Base-by-base conservation (phyloP, 1,140 invertebrate species). In the Drosophila murphyi region DNA sequence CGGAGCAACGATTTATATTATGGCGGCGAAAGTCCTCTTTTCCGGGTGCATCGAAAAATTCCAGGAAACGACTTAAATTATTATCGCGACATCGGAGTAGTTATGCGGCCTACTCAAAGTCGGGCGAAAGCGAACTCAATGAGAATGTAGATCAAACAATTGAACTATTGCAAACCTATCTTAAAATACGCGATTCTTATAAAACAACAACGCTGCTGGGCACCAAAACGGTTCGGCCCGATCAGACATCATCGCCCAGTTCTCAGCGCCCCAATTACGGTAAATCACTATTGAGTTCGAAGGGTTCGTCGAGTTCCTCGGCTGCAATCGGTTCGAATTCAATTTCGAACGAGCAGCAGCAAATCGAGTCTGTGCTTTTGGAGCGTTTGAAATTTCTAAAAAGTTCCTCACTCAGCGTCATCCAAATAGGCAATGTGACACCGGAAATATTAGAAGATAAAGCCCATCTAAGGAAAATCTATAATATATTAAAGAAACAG, bases 21-120 rank as follows among this genome's bases (percentile, higher is more conserved):
- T 97, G 96, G 96, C 75, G 80, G 3, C 94, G 96, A 43, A 96
- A 97, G 89, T 95, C 95, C 20, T 96, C 96, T 0, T 97, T 96
- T 91, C 96, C 95, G 0, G 96, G 96, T 0, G 94, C 95, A 57
- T 92, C 93, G 2, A 47, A 94, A 94, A 72, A 34, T 10, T 60
- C 64, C 0, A 76, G 41, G 39, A 92, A 94, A 8, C 93, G 94
- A 3, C 3, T 96, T 94, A 31, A 96, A 94, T 70, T 72, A 39
- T 55, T 89, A 2, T 62, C 78, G 0, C 70, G 80, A 3, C 83
- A 89, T 45, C 34, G 54, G 0, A 48, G 94, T 69, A 52, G 51
- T 45, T 90, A 95, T 31, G 95, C 95, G 45, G 94, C 94, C 37
- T 95, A 94, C 0, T 1, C 20, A 0, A 41, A 10, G 6, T 10